phyloP scores from a whole-genome alignment of 2,888 invertebrate species.

The Thelaira solivaga region DNA sequence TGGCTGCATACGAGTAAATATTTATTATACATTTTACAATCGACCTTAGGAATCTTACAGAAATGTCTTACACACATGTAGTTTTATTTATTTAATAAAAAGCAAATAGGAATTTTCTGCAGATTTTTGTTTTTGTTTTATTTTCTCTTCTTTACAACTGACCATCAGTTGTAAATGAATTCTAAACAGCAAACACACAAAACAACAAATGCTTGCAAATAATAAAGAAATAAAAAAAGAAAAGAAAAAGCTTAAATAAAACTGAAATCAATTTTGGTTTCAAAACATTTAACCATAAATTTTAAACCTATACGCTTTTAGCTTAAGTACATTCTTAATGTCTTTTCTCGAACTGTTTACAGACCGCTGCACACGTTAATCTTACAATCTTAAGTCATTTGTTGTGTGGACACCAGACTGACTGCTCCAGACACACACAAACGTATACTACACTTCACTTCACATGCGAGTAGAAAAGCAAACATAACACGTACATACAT shows the following conservation, averaged over 20 bases:
- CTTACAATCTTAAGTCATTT: conserved; percentile 60
- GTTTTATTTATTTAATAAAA: too few relatives aligned
- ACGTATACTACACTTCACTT: conserved; percentile 2
- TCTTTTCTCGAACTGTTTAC: conserved; percentile 52
- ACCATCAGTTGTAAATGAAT: background rate
- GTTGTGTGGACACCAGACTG: conserved; percentile 52
- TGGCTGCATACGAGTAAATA: too few relatives aligned
- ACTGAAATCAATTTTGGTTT: conserved; percentile 57
- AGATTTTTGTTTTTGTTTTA: too few relatives aligned
- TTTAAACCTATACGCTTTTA: conserved; percentile 59
- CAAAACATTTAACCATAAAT: conserved; percentile 56
- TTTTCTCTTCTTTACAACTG: too few relatives aligned
- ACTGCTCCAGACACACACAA: background rate
- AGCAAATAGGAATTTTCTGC: too few relatives aligned
- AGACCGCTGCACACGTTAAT: conserved; percentile 58
- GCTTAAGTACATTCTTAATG: conserved; percentile 61
- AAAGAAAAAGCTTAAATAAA: conserved; percentile 5
- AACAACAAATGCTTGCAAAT: background rate
- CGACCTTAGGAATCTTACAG: too few relatives aligned
- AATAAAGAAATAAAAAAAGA: background rate
- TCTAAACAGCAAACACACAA: background rate
- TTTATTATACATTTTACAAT: too few relatives aligned
- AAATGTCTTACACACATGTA: too few relatives aligned
- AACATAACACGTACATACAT: background rate
- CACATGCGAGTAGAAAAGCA: background rate